A percentile compares a stretch with the other conserved stretches of the same genome.
These are phyloP conservation scores for Drosophila lacicola DNA, from an alignment of 2,888 invertebrate species.

Conservation along the genomic window DNA sequence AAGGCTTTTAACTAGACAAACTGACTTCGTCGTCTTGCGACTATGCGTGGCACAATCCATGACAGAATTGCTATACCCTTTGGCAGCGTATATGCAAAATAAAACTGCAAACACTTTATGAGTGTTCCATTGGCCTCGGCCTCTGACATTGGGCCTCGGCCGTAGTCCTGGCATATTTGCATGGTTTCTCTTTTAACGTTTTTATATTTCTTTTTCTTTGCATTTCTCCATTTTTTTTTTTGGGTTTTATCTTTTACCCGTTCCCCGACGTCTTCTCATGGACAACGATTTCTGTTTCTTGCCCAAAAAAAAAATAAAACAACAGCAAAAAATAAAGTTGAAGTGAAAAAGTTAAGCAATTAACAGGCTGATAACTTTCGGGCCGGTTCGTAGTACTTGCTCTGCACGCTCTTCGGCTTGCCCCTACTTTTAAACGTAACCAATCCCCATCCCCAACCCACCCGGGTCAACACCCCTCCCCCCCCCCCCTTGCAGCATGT, in stretches of 20 bases:
- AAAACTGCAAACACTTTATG: slow-evolving; percentile 59
- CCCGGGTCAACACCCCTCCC: background rate
- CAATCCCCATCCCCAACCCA: background rate
- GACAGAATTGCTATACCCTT: background rate
- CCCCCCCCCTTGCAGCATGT: slow-evolving; percentile 13
- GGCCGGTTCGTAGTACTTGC: slow-evolving; percentile 49
- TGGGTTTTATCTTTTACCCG: slow-evolving; percentile 58
- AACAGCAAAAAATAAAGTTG: slow-evolving; percentile 62
- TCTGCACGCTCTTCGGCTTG: background rate
- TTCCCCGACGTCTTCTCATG: background rate
- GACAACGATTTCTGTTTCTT: slow-evolving; percentile 33
- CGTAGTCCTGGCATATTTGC: slow-evolving; percentile 56
- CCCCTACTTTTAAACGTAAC: slow-evolving; percentile 6
- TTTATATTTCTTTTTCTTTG: slow-evolving; percentile 25
- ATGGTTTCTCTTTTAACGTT: slow-evolving; percentile 45
- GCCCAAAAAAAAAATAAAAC: slow-evolving; percentile 37
- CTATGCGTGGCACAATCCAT: no score
- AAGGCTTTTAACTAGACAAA: no score
- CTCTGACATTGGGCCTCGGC: slow-evolving; percentile 21
- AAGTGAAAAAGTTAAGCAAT: slow-evolving; percentile 83
- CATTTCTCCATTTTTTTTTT: slow-evolving; percentile 24
- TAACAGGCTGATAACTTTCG: slow-evolving; percentile 82
- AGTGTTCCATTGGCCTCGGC: slow-evolving; percentile 22
- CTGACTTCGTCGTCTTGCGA: no score
- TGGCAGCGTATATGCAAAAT: slow-evolving; percentile 16